Base-by-base conservation (phyloP, 2,113 vertebrate genomes). In the Dicerorhinus sumatrensis region DNA sequence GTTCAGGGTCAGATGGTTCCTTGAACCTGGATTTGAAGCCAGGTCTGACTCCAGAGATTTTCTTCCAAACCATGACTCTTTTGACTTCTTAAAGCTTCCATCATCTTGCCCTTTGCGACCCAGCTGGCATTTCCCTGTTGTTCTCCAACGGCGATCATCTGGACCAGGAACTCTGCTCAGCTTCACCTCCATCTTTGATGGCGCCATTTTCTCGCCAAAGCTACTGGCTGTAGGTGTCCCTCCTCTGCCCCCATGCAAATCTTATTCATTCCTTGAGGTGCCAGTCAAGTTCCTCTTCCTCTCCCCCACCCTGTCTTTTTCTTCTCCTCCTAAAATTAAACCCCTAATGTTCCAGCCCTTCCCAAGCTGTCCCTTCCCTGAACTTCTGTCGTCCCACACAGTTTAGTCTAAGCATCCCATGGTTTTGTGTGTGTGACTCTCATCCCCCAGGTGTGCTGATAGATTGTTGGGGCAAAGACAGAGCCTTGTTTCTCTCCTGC, bases 241-340 rank as follows among this genome's bases (percentile, higher is more conserved):
- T 18, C 0, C 2, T 9, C 13, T 17, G 27, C 12, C 23, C 0
- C 33, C n/a, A 0, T 9, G 9, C 8, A 14, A 58, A 29, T 7
- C 36, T 36, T 31, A 1, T 4, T 51, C 33, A 1, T 13, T 27
- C 42, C 23, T n/a, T 31, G 0, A 56, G 62, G 5, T 27, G 56
- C 58, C 12, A 2, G 13, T 56, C 46, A 16, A n/a, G 13, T 16
- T 11, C 69, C 42, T 36, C 29, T 63, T 16, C 56, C 25, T 46
- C 14, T 42, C 58, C 6, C 36, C 10, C 1, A 46, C 14, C n/a
- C 33, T 13, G 3, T 17, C 33, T 11, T 11, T n/a, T 79, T 33
- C 36, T 89, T 29, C 20, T 27, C 33, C 29, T 27, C 39, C 48
- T 42, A 42, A 36, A 31, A 56, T 27, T 27, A 81, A 82, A 31